A percentile compares a stretch with the other conserved stretches of the same genome.
Evolutionary conservation across 2,797 vertebrate genomes (phyloP).

Genomic region (Graptemys geographica): DNA sequence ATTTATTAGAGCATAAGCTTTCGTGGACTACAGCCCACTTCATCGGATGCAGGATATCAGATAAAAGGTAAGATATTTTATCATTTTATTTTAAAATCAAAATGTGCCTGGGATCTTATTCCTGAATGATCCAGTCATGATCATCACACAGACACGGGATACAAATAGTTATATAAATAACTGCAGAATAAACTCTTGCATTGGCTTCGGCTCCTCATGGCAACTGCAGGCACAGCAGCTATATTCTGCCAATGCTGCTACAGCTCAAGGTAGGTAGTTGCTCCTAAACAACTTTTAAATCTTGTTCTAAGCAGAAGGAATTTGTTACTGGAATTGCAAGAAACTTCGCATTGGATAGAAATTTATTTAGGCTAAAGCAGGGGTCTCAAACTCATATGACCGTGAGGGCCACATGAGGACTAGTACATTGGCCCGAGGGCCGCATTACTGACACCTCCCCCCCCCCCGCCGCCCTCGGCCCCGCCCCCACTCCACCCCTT

Average conservation of each 20-base stretch:
- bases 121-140: neutral
- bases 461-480: no score
- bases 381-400: no score
- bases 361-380: neutral
- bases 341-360: neutral
- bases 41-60: neutral
- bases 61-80: neutral
- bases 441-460: no score
- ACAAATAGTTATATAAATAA: neutral
- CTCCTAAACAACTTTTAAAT: constrained; percentile 8
- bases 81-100: constrained; percentile 7
- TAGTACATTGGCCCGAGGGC: no score
- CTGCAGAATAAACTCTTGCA: neutral
- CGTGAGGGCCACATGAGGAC: no score
- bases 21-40: no score
- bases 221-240: neutral
- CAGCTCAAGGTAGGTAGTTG: neutral
- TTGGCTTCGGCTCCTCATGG: neutral
- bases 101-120: neutral
- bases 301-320: neutral
- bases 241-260: neutral
- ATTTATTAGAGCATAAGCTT: no score
- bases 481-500: no score
- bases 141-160: constrained; percentile 26
- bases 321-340: neutral